Conservation (phyloP, 2,888 invertebrate species). For the Phyto melanocephala region DNA sequence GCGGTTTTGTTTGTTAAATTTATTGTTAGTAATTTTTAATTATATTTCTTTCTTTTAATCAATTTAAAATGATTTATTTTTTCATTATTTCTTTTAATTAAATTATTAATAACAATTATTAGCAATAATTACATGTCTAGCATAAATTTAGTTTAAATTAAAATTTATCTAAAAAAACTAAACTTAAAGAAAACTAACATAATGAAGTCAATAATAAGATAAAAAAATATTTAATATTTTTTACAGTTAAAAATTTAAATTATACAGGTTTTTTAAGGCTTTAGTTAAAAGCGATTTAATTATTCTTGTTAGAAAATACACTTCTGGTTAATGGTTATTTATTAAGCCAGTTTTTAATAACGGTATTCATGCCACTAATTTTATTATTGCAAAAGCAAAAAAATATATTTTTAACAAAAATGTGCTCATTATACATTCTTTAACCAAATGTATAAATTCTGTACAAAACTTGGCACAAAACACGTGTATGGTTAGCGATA, state of each 20-base stretch:
- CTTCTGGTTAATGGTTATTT: too few relatives aligned
- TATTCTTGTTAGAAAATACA: too few relatives aligned
- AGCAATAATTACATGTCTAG: constrained; percentile 55
- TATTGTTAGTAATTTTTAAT: constrained; percentile 64
- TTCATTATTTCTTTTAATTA: constrained; percentile 65
- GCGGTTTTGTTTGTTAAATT: constrained; percentile 15
- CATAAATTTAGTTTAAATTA: constrained; percentile 59
- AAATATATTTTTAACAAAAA: too few relatives aligned
- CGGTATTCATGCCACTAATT: too few relatives aligned
- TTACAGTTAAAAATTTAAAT: constrained; percentile 25
- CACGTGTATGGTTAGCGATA: too few relatives aligned
- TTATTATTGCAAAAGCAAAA: too few relatives aligned
- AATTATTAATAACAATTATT: constrained; percentile 74
- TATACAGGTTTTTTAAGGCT: not conserved
- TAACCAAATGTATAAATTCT: too few relatives aligned
- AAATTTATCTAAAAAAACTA: constrained; percentile 57
- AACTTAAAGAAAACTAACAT: constrained; percentile 21
- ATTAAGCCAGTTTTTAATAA: too few relatives aligned
- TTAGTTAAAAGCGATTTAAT: too few relatives aligned
- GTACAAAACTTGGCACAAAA: too few relatives aligned
- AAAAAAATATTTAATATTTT: constrained; percentile 38
- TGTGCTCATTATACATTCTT: too few relatives aligned
- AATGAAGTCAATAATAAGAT: constrained; percentile 6
- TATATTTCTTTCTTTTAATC: constrained; percentile 66
- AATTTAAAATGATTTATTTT: constrained; percentile 67